These are phyloP conservation scores for Temnothorax nylanderi DNA, from an alignment of 1,140 invertebrate species.

Conservation along the genomic window DNA sequence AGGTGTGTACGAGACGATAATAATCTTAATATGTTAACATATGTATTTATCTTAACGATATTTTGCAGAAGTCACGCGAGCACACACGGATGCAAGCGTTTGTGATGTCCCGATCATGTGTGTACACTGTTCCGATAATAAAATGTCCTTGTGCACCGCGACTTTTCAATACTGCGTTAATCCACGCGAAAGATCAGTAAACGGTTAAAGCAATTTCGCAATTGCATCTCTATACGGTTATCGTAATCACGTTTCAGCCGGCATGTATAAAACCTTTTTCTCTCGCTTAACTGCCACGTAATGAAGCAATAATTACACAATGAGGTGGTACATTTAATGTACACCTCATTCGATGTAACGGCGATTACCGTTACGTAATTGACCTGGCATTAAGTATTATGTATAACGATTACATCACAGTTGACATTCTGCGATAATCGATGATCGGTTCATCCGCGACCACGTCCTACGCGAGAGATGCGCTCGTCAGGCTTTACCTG, in stretches of 20 bases:
- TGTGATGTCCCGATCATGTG: background rate
- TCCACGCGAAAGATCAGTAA: background rate
- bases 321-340: constrained; percentile 2
- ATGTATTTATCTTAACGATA: background rate
- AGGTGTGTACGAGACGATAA: background rate
- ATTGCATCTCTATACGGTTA: background rate
- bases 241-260: background rate
- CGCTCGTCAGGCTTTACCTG: background rate
- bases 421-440: constrained; percentile 43
- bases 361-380: background rate
- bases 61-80: background rate
- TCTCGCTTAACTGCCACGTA: background rate
- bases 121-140: constrained; percentile 29
- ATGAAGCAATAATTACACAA: constrained; percentile 16
- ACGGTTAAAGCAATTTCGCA: constrained; percentile 17
- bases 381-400: constrained; percentile 16
- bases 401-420: constrained; percentile 24
- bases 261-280: constrained; percentile 17
- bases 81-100: background rate
- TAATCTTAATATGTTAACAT: constrained; percentile 15
- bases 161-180: constrained; percentile 20
- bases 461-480: background rate
- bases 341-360: constrained; percentile 7
- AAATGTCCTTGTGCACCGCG: constrained; percentile 19
- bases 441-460: background rate